These are phyloP conservation scores for Littorina saxatilis DNA, from an alignment of 1,140 invertebrate species.

Conservation along the genomic window DNA sequence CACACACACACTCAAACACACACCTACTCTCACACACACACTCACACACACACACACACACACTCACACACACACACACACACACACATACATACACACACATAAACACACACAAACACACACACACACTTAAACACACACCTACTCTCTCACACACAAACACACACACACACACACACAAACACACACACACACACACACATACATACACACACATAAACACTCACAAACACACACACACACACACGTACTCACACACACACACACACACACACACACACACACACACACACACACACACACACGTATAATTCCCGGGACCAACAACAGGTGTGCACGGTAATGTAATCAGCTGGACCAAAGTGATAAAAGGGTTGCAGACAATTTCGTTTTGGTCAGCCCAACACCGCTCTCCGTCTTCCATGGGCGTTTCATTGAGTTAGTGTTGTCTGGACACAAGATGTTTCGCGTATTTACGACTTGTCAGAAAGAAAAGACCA, in stretches of 20 bases:
- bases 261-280: slow-evolving; percentile 1
- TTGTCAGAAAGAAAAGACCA: no score
- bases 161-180: not conserved
- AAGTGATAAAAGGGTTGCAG: no score
- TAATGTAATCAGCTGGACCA: no score
- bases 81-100: slow-evolving; percentile 4
- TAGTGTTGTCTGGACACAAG: no score
- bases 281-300: not conserved
- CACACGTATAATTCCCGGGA: no score
- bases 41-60: not conserved
- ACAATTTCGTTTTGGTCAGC: no score
- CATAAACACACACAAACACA: not conserved
- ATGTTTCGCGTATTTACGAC: no score
- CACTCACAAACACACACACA: slow-evolving; percentile 19
- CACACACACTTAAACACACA: not conserved
- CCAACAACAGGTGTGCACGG: no score
- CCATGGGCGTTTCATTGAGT: no score
- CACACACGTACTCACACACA: slow-evolving; percentile 1
- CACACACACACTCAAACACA: no score
- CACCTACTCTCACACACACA: no score
- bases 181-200: slow-evolving; percentile 3
- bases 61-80: slow-evolving; percentile 14
- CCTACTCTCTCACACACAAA: not conserved
- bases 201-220: slow-evolving; percentile 11
- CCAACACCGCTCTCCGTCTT: no score